A percentile compares a stretch with the other conserved stretches of the same genome.
Conservation (phyloP, 1,140 invertebrate genomes). For the Zaprionus vittiger region DNA sequence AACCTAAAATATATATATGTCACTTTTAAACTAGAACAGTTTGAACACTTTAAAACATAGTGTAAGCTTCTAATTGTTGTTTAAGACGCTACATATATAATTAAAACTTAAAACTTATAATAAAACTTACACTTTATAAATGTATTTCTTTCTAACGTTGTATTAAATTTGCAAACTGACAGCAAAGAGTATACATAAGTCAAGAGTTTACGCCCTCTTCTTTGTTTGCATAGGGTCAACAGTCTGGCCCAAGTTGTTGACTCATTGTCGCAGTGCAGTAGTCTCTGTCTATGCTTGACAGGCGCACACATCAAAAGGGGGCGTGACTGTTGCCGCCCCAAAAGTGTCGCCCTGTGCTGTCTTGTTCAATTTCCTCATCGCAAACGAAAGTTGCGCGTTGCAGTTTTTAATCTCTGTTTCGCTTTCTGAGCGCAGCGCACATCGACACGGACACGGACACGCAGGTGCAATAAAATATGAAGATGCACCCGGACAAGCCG, state of each 20-base stretch:
- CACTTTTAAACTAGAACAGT: too few relatives aligned
- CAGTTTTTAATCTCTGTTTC: slow-evolving; percentile 70
- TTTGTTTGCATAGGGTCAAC: slow-evolving; percentile 3
- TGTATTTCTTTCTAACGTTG: too few relatives aligned
- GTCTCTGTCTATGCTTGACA: slow-evolving; percentile 1
- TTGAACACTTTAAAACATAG: too few relatives aligned
- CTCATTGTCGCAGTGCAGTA: slow-evolving; percentile 1
- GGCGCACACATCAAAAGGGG: not conserved
- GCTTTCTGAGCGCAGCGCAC: slow-evolving; percentile 68
- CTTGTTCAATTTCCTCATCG: slow-evolving; percentile 64
- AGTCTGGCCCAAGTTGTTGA: slow-evolving; percentile 18
- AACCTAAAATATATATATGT: too few relatives aligned
- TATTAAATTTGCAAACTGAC: too few relatives aligned
- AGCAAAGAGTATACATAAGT: not conserved
- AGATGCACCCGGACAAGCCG: slow-evolving; percentile 40
- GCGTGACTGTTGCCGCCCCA: not conserved
- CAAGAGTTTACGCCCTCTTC: not conserved
- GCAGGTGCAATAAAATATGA: slow-evolving; percentile 52
- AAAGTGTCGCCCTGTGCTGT: slow-evolving; percentile 16
- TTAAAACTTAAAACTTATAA: too few relatives aligned
- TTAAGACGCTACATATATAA: too few relatives aligned
- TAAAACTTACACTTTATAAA: too few relatives aligned
- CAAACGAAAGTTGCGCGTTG: slow-evolving; percentile 66
- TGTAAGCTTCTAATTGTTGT: too few relatives aligned
- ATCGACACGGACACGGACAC: slow-evolving; percentile 50